A percentile compares a stretch with the other conserved stretches of the same genome.
phyloP scores from a whole-genome alignment of 2,888 invertebrate species.

The Resseliella maxima region DNA sequence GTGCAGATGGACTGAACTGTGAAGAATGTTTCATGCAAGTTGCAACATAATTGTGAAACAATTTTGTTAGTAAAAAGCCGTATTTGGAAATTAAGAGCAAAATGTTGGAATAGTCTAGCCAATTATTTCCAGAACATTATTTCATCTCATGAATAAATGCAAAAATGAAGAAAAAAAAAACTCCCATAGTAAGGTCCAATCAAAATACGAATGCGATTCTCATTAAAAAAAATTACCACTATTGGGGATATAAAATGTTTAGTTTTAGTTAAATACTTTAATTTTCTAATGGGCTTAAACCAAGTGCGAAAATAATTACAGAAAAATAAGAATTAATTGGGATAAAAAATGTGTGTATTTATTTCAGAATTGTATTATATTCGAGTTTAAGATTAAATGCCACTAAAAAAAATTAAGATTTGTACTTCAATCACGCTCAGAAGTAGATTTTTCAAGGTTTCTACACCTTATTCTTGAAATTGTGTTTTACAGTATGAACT shows the following conservation, averaged over 20 bases:
- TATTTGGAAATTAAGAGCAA: background rate
- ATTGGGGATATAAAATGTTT: background rate
- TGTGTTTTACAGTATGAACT: background rate
- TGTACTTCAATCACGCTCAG: background rate
- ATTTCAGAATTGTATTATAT: background rate
- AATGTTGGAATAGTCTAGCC: background rate
- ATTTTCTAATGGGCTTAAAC: constrained; percentile 34
- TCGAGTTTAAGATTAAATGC: too few species aligned
- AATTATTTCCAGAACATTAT: background rate
- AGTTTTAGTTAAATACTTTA: background rate
- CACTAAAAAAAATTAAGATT: too few species aligned
- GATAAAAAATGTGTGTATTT: background rate
- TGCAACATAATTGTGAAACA: background rate
- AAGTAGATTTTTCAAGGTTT: background rate
- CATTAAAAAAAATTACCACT: background rate
- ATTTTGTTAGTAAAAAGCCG: background rate
- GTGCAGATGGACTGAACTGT: background rate
- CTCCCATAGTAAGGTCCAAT: constrained; percentile 68
- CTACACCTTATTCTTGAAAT: background rate
- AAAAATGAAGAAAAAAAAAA: constrained; percentile 49
- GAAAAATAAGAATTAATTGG: background rate
- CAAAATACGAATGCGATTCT: constrained; percentile 54
- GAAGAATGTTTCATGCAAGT: background rate
- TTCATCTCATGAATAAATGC: constrained; percentile 56
- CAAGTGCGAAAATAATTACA: background rate